Conservation (phyloP, 2,888 invertebrate species). For the Scrobipalpa costella region DNA sequence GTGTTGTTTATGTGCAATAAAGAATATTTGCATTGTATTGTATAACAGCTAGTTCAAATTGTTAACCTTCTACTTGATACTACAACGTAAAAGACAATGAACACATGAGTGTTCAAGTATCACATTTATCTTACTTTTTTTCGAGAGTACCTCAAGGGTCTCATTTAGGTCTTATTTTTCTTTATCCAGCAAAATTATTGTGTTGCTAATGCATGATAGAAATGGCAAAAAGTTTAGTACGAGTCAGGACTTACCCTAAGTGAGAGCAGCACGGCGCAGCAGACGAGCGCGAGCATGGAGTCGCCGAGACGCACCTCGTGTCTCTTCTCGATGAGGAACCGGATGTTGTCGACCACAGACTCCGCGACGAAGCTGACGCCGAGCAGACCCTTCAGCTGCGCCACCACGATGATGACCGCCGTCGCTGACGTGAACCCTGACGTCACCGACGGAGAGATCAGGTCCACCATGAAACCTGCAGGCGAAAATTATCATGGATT, state of each 20-base stretch:
- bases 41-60: no score
- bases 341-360: slow-evolving; percentile 83
- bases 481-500: no score
- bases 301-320: slow-evolving; percentile 81
- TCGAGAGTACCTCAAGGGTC: neutral
- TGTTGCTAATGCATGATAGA: neutral
- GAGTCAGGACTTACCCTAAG: slow-evolving; percentile 81
- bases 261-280: slow-evolving; percentile 83
- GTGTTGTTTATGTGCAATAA: no score
- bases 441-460: slow-evolving; percentile 91
- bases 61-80: no score
- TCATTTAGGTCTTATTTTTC: neutral
- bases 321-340: slow-evolving; percentile 70
- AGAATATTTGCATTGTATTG: no score
- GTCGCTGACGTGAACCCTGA: slow-evolving; percentile 93
- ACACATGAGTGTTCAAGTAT: neutral
- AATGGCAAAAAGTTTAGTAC: neutral
- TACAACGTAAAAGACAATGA: neutral
- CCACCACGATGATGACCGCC: slow-evolving; percentile 87
- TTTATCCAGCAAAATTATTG: neutral
- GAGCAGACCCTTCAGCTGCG: slow-evolving; percentile 88
- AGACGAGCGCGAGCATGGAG: slow-evolving; percentile 83
- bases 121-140: neutral
- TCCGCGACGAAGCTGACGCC: slow-evolving; percentile 86
- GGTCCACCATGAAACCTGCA: slow-evolving; percentile 90